Conservation (phyloP, 2,888 invertebrate species). For the Hirtodrosophila duncani region DNA sequence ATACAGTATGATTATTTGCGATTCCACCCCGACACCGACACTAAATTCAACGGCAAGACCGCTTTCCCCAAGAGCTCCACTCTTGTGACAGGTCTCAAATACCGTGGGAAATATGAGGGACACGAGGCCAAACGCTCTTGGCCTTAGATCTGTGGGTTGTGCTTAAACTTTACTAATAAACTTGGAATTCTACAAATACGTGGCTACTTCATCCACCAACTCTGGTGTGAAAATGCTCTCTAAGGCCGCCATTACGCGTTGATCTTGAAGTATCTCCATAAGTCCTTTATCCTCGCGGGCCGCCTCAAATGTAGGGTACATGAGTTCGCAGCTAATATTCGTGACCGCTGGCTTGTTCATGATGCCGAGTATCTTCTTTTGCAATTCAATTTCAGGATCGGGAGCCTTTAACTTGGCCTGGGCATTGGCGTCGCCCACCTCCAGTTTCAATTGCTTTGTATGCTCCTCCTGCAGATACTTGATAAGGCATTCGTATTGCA, state of each 20-base stretch:
- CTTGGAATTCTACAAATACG: slow-evolving; percentile 56
- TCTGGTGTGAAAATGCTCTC: slow-evolving; percentile 82
- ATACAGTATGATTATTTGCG: slow-evolving; percentile 88
- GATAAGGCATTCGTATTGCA: slow-evolving; percentile 89
- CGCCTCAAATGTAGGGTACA: slow-evolving; percentile 70
- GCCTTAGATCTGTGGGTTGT: slow-evolving; percentile 77
- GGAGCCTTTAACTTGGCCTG: slow-evolving; percentile 63
- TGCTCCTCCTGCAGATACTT: slow-evolving; percentile 85
- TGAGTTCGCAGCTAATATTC: slow-evolving; percentile 61
- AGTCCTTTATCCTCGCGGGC: slow-evolving; percentile 77
- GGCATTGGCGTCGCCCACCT: slow-evolving; percentile 84
- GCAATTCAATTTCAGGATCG: slow-evolving; percentile 77
- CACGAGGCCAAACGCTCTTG: slow-evolving; percentile 83
- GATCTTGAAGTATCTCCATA: slow-evolving; percentile 84
- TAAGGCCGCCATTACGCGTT: slow-evolving; percentile 88
- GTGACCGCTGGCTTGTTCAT: slow-evolving; percentile 77
- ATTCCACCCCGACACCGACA: slow-evolving; percentile 90
- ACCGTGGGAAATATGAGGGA: slow-evolving; percentile 89
- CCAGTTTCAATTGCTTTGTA: slow-evolving; percentile 86
- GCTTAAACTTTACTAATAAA: slow-evolving; percentile 35
- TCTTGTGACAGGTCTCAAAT: slow-evolving; percentile 88
- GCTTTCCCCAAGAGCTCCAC: slow-evolving; percentile 93
- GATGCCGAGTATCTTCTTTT: slow-evolving; percentile 77
- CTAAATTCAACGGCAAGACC: slow-evolving; percentile 85
- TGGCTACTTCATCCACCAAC: slow-evolving; percentile 59